Base-by-base conservation (phyloP, 2,888 invertebrate species). In the Caradrina clavipalpis region DNA sequence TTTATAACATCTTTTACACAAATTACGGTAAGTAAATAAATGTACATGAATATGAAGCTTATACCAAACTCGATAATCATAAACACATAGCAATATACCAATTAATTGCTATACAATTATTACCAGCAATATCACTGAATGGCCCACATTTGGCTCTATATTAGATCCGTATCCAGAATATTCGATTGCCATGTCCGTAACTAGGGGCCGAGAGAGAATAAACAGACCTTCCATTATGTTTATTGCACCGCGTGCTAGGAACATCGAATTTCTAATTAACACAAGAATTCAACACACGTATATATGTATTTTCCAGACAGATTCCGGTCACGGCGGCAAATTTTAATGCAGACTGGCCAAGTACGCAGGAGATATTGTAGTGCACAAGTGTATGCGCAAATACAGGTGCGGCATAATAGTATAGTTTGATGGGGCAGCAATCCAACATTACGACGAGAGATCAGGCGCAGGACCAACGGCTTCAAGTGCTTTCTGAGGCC, bases 261-360 rank as follows among this genome's bases (percentile, higher is more conserved):
- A 85, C 65, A 70, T 62, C 79, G 82, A 80, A 88, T 84, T 86
- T 85, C 84, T 89, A 90, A 90, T 89, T 87, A 87, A 73, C 72
- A 67, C 50, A 67, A 76, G 74, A 72, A 87, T 87, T 85, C 85
- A 66, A 74, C 67, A 76, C 87, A 81, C 82, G 82, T 83, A n/a
- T n/a, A n/a, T n/a, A n/a, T n/a, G n/a, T n/a, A n/a, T n/a, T n/a
- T n/a, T n/a, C n/a, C n/a, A n/a, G n/a, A n/a, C n/a, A n/a, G n/a
- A n/a, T n/a, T n/a, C n/a, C n/a, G n/a, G n/a, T n/a, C n/a, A n/a
- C n/a, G n/a, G n/a, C n/a, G n/a, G n/a, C n/a, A n/a, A n/a, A n/a
- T n/a, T n/a, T n/a, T n/a, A n/a, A n/a, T n/a, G n/a, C n/a, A n/a
- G n/a, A n/a, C n/a, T n/a, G n/a, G n/a, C n/a, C n/a, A n/a, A n/a